These are phyloP conservation scores for Biston betularia DNA, from an alignment of 2,888 invertebrate genomes.

Conservation along the genomic window DNA sequence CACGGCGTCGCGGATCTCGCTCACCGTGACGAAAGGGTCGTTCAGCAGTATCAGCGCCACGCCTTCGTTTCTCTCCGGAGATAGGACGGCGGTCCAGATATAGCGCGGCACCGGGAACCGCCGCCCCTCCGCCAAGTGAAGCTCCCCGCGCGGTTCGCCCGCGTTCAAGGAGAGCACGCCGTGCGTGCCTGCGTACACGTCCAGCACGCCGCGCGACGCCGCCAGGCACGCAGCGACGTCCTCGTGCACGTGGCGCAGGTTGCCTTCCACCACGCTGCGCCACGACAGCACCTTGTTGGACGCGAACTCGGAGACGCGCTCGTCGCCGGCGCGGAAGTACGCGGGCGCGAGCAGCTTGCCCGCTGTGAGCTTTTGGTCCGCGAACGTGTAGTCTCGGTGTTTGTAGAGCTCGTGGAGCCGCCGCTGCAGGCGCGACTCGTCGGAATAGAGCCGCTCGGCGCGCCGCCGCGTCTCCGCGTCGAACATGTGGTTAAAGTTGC, in stretches of 20 bases:
- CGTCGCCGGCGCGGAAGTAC: constrained; percentile 73
- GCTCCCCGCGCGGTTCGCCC: constrained; percentile 52
- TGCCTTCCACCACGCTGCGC: constrained; percentile 71
- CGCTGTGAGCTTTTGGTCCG: constrained; percentile 65
- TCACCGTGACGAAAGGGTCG: constrained; percentile 78
- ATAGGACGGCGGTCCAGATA: constrained; percentile 72
- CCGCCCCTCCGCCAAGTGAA: constrained; percentile 51
- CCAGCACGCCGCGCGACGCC: constrained; percentile 45
- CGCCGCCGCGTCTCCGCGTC: constrained; percentile 68
- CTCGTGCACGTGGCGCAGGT: constrained; percentile 67
- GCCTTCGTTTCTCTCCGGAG: constrained; percentile 44
- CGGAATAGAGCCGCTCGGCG: constrained; percentile 73
- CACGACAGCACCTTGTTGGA: constrained; percentile 73
- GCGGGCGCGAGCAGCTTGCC: constrained; percentile 58
- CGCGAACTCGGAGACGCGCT: constrained; percentile 69
- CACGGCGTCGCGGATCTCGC: constrained; percentile 72
- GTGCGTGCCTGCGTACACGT: constrained; percentile 69
- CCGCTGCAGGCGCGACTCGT: constrained; percentile 65
- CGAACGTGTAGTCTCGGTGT: constrained; percentile 66
- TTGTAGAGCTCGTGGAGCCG: constrained; percentile 67
- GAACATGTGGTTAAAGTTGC: constrained; percentile 82
- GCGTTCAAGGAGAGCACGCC: constrained; percentile 56
- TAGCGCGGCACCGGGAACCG: constrained; percentile 76
- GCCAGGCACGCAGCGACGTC: constrained; percentile 61
- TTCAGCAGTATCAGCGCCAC: constrained; percentile 69